phyloP scores from a whole-genome alignment of 2,113 vertebrate genomes.

The Tamias sibiricus region DNA sequence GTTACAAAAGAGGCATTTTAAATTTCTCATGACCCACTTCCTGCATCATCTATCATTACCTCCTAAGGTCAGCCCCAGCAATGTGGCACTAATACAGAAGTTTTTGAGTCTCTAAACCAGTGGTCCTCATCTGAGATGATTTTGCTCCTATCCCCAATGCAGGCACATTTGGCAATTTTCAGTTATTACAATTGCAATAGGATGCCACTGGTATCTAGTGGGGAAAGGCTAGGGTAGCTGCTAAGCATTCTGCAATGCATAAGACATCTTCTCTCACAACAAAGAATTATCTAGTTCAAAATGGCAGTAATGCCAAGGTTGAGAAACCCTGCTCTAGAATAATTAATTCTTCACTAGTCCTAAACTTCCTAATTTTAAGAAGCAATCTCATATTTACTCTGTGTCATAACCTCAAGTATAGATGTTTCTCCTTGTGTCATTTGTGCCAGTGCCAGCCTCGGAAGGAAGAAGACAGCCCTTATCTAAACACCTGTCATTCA shows the following conservation, averaged over 20 bases:
- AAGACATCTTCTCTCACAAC: neutral
- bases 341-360: neutral
- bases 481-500: slow-evolving; percentile 85
- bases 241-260: neutral
- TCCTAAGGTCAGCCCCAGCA: neutral
- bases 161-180: neutral
- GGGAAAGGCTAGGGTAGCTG: neutral
- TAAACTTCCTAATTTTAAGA: slow-evolving; percentile 18
- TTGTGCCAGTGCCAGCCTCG: slow-evolving; percentile 63
- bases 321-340: neutral
- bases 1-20: neutral
- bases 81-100: neutral
- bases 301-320: neutral
- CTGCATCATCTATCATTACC: neutral
- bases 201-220: neutral
- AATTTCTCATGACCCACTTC: neutral
- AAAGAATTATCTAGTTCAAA: neutral
- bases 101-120: neutral
- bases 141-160: neutral
- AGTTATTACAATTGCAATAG: neutral
- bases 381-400: slow-evolving; percentile 25
- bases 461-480: slow-evolving; percentile 65
- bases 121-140: neutral
- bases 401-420: slow-evolving; percentile 27
- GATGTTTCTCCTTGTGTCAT: slow-evolving; percentile 63